phyloP scores from a whole-genome alignment of 2,888 invertebrate genomes.

The Cephalotes varians region DNA sequence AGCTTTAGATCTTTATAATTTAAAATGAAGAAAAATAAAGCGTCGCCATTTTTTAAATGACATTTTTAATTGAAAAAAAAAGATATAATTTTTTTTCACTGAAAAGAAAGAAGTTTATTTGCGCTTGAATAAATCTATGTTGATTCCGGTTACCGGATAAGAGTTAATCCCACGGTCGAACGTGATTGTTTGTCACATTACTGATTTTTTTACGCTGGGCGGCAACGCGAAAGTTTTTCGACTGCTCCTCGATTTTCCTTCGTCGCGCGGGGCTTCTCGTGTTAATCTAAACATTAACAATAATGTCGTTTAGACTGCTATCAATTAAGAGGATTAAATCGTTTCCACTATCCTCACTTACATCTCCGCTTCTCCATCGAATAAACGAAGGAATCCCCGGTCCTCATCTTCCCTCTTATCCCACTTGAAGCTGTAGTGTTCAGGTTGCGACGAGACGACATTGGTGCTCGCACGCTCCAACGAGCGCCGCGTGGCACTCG shows the following conservation, averaged over 20 bases:
- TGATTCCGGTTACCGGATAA: slow-evolving; percentile 13
- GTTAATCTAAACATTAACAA: slow-evolving; percentile 58
- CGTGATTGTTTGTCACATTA: slow-evolving; percentile 12
- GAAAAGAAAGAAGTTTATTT: not conserved
- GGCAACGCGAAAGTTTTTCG: slow-evolving; percentile 10
- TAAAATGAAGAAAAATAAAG: not conserved
- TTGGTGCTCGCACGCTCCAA: slow-evolving; percentile 61
- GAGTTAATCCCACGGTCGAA: slow-evolving; percentile 35
- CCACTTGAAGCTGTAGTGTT: slow-evolving; percentile 82
- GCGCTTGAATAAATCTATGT: not conserved
- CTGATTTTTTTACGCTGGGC: not conserved
- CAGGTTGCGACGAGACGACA: slow-evolving; percentile 81
- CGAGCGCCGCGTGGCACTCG: slow-evolving; percentile 65
- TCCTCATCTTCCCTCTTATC: not conserved
- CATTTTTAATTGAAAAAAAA: not conserved
- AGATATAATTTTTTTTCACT: not conserved
- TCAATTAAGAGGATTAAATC: slow-evolving; percentile 70
- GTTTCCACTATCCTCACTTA: slow-evolving; percentile 51
- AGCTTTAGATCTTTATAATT: not conserved
- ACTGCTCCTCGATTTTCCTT: slow-evolving; percentile 15
- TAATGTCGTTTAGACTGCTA: slow-evolving; percentile 72
- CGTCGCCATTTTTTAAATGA: not conserved
- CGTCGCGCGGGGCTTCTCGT: slow-evolving; percentile 68
- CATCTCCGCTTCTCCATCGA: slow-evolving; percentile 56
- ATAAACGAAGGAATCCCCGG: slow-evolving; percentile 28